Evolutionary conservation across 2,888 invertebrate genomes (phyloP).

Genomic region (Peribatodes rhomboidaria): DNA sequence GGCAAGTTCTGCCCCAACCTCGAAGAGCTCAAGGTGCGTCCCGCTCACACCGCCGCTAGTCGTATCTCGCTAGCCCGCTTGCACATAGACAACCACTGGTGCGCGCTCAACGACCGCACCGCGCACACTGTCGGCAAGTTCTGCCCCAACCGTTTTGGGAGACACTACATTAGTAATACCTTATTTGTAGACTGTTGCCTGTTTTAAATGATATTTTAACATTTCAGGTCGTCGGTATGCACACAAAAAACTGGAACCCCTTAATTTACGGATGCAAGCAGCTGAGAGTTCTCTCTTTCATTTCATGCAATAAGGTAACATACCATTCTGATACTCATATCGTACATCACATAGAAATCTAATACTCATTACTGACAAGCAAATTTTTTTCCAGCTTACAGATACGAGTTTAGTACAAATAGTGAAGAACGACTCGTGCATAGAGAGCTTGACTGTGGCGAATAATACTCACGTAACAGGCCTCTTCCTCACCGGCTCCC

Average conservation of each 20-base stretch:
- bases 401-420: slow-evolving; percentile 76
- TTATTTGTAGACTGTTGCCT: not conserved
- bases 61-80: not conserved
- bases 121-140: slow-evolving; percentile 75
- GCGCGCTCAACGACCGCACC: not conserved
- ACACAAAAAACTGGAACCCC: slow-evolving; percentile 84
- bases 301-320: slow-evolving; percentile 79
- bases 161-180: too few species aligned
- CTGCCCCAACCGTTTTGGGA: slow-evolving; percentile 83
- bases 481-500: slow-evolving; percentile 70
- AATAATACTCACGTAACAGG: slow-evolving; percentile 80
- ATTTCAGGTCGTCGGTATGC: slow-evolving; percentile 78
- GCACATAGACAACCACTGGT: slow-evolving; percentile 46
- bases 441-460: slow-evolving; percentile 70
- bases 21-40: slow-evolving; percentile 77
- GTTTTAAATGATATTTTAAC: not conserved
- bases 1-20: slow-evolving; percentile 86
- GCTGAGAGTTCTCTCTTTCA: slow-evolving; percentile 78
- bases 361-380: not conserved
- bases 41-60: not conserved
- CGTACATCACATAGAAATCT: not conserved
- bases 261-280: slow-evolving; percentile 81
- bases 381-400: slow-evolving; percentile 65
- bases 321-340: not conserved
- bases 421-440: slow-evolving; percentile 69